Base-by-base conservation (phyloP, 2,888 invertebrate species). In the Lingula anatina region DNA sequence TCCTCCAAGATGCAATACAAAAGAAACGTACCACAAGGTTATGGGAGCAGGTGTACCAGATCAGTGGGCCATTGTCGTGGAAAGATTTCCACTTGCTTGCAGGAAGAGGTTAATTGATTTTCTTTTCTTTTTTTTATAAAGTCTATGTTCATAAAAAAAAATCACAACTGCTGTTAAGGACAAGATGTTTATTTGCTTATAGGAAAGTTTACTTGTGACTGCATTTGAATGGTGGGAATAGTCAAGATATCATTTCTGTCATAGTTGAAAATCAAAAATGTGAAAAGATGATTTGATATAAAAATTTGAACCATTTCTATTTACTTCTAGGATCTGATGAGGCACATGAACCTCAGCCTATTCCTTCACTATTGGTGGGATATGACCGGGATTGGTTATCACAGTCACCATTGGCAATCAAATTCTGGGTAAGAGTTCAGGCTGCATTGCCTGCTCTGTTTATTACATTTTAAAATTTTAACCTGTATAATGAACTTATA, bases 1-100 rank as follows among this genome's bases (percentile, higher is more conserved):
- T 95, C 57, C 82, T 97, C 43, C 95, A 96, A 76, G 93, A 94
- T 74, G 94, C 95, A 51, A 91, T 96, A 61, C 94, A 95, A 77
- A 91, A 91, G 79, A 92, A 92, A 64, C 66, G 74, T 4, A 73
- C 75, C 21, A 74, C 74, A 23, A 83, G 90, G 60, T 84, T 92
- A 79, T 95, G 95, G 89, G 95, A 96, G 77, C 90, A 93, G 47
- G 88, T 88, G 1, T 86, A 88, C 64, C 88, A 87, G 1, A 92
- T 99, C 38, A 88, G 90, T 57, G 99, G 99, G 1, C 97, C 97
- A 27, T 84, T 99, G 15, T 99, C 97, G 1, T 99, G 97, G 97
- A 84, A 95, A 47, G 93, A 96, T 77, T 96, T 99, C 80, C 96
- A 95, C 81, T 85, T 92, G 52, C 82, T 96, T 53, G 94, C 95